Conservation (phyloP, 2,113 vertebrate genomes). For the Nothoprocta perdicaria region DNA sequence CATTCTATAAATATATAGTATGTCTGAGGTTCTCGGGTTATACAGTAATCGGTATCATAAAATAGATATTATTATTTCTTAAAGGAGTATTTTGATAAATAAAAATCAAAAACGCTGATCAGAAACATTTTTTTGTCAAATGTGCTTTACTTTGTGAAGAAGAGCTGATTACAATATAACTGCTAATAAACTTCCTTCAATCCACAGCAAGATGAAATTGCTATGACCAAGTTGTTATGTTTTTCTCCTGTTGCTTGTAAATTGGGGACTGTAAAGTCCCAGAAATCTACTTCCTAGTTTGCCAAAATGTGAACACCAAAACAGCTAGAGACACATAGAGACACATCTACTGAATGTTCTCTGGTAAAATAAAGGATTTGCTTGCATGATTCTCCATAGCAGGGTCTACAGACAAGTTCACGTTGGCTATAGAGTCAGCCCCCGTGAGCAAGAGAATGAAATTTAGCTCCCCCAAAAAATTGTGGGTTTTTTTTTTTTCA, state of each 20-base stretch:
- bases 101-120: not conserved
- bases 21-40: not conserved
- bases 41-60: not conserved
- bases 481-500: not conserved
- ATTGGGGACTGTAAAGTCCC: not conserved
- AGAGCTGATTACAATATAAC: not conserved
- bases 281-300: not conserved
- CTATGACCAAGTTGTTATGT: not conserved
- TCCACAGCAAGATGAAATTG: not conserved
- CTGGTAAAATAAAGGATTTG: not conserved
- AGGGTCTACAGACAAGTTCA: not conserved
- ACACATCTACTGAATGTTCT: not conserved
- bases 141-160: not conserved
- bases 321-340: not conserved
- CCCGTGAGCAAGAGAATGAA: not conserved
- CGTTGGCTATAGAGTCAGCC: not conserved
- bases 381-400: rapidly evolving
- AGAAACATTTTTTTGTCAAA: not conserved
- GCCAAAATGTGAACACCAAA: not conserved
- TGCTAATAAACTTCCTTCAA: not conserved
- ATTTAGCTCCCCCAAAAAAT: not conserved
- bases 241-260: not conserved
- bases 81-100: not conserved
- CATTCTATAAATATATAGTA: not conserved
- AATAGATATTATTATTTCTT: not conserved